Evolutionary conservation across 92 coral and sea anemone genomes (phyloP).

Genomic region (Phenganax stokvisi): DNA sequence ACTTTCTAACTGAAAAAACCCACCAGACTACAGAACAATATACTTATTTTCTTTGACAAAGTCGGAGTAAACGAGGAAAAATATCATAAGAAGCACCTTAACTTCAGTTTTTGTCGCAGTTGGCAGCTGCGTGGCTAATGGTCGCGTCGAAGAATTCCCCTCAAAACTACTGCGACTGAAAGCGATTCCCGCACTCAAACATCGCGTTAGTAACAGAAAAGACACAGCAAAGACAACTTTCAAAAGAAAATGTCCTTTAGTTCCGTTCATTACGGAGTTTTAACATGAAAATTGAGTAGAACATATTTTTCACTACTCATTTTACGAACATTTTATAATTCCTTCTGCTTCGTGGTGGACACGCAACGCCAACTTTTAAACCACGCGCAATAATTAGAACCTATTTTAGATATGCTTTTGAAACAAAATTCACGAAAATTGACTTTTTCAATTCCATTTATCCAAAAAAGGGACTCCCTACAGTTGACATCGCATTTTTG

Average conservation of each 20-base stretch:
- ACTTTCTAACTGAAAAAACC: background rate
- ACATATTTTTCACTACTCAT: slow-evolving; percentile 3
- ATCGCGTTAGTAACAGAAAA: background rate
- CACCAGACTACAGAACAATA: background rate
- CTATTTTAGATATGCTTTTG: background rate
- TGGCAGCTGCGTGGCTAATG: background rate
- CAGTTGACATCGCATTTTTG: background rate
- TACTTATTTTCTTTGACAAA: background rate
- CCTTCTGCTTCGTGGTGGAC: background rate
- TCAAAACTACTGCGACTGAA: background rate
- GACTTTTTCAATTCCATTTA: background rate
- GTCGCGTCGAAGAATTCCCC: background rate
- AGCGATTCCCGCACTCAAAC: slow-evolving; percentile 11
- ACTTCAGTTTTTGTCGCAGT: background rate
- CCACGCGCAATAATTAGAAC: background rate
- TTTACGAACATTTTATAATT: background rate
- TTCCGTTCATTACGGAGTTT: background rate
- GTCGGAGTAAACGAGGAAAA: background rate
- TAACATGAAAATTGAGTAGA: background rate
- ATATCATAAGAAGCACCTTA: background rate
- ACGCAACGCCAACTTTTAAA: slow-evolving; percentile 1
- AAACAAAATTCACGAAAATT: background rate
- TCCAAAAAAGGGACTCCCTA: background rate
- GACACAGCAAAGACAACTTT: background rate
- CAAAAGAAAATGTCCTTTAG: background rate